Conservation (phyloP, 1,140 invertebrate species). For the Drosophila novamexicana region DNA sequence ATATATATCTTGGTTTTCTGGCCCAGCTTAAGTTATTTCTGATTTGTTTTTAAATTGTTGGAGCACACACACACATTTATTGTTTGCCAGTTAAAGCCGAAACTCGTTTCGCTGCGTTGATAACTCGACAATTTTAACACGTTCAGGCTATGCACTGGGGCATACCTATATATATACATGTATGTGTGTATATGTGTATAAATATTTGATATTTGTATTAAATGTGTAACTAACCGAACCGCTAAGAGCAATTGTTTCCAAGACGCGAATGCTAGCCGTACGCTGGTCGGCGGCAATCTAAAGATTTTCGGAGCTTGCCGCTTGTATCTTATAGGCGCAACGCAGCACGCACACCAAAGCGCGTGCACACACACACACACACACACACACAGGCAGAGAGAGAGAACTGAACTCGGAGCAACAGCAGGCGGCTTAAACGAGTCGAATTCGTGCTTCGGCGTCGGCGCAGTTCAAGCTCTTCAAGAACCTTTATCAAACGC, state of each 20-base stretch:
- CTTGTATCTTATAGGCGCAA: slow-evolving; percentile 68
- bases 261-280: slow-evolving; percentile 57
- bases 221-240: slow-evolving; percentile 34
- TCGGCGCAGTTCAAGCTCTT: slow-evolving; percentile 63
- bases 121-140: background rate
- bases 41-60: slow-evolving; percentile 10
- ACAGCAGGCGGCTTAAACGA: slow-evolving; percentile 50
- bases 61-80: slow-evolving; percentile 7
- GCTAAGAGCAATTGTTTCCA: slow-evolving; percentile 13
- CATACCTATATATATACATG: background rate
- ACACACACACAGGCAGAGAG: slow-evolving; percentile 12
- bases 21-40: background rate
- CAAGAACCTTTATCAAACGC: slow-evolving; percentile 48
- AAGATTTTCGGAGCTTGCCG: slow-evolving; percentile 59
- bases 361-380: slow-evolving; percentile 4
- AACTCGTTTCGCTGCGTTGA: background rate
- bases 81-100: background rate
- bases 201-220: background rate
- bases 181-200: background rate
- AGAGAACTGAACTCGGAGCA: slow-evolving; percentile 16
- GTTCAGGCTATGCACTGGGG: no score
- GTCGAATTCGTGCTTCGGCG: slow-evolving; percentile 52
- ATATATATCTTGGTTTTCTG: background rate
- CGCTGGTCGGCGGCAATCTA: slow-evolving; percentile 71
- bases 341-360: slow-evolving; percentile 10